These are phyloP conservation scores for Indicator maculatus DNA, from an alignment of 2,113 vertebrate genomes.

Conservation along the genomic window DNA sequence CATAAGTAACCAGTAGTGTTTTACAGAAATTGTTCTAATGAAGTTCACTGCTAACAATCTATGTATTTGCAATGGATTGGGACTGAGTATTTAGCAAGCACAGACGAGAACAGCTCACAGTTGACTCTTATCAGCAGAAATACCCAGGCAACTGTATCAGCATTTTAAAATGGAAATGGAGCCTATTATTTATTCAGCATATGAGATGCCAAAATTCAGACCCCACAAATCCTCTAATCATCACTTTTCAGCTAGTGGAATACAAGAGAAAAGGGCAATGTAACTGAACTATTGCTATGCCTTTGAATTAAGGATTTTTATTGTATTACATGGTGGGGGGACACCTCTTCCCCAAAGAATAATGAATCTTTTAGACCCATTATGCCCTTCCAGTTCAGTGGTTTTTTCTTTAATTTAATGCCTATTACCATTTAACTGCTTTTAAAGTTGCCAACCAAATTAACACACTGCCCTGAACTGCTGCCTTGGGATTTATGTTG, in stretches of 20 bases:
- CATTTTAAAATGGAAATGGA: neutral
- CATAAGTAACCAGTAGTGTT: neutral
- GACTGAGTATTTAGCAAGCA: neutral
- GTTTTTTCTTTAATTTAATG: conserved; percentile 41
- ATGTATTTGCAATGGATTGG: neutral
- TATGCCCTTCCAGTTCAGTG: conserved; percentile 3
- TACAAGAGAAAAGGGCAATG: neutral
- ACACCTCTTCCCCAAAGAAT: neutral
- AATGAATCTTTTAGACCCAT: conserved; percentile 11
- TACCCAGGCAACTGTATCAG: neutral
- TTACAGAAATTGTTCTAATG: neutral
- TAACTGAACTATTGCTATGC: neutral
- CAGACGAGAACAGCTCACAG: neutral
- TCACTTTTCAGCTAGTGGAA: neutral
- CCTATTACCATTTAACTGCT: conserved; percentile 36
- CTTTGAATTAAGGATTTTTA: conserved; percentile 2
- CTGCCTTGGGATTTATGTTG: conserved; percentile 25
- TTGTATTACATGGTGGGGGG: neutral
- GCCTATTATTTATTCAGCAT: neutral
- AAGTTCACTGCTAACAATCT: neutral
- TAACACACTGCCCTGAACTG: neutral
- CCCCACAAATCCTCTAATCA: neutral
- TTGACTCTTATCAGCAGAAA: neutral
- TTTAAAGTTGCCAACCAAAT: conserved; percentile 53
- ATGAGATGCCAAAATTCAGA: neutral